Evolutionary conservation across 2,888 invertebrate species (phyloP).

Genomic region (Dolomedes plantarius): DNA sequence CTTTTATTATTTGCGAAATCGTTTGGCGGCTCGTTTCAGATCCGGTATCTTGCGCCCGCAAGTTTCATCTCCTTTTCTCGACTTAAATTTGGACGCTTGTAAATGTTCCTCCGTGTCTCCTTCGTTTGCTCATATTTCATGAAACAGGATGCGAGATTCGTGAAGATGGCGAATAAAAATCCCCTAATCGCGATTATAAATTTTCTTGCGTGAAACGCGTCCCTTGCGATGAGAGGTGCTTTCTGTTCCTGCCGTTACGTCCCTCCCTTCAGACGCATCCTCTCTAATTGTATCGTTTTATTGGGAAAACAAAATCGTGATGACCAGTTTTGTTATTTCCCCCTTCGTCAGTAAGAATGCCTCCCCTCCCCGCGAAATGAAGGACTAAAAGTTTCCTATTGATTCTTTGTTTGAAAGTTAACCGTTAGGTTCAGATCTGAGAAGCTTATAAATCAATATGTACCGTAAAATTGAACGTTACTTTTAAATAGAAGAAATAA

Average conservation of each 20-base stretch:
- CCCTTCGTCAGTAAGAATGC: neutral
- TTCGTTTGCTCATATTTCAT: conserved; percentile 12
- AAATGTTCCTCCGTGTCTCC: neutral
- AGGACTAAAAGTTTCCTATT: too few relatives aligned
- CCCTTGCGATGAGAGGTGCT: conserved; percentile 1
- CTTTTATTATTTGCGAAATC: conserved; percentile 29
- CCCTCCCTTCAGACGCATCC: neutral
- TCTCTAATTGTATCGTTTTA: neutral
- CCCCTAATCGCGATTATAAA: conserved; percentile 26
- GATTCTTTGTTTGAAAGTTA: too few relatives aligned
- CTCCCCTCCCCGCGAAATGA: too few relatives aligned
- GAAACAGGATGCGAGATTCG: conserved; percentile 41
- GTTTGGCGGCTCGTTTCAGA: conserved; percentile 31
- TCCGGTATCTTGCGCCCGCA: conserved; percentile 12
- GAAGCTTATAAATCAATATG: too few relatives aligned
- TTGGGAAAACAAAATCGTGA: neutral
- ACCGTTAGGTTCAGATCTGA: too few relatives aligned
- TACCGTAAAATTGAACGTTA: too few relatives aligned
- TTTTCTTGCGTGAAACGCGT: conserved; percentile 18
- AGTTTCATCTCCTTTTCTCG: neutral
- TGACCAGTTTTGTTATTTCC: neutral
- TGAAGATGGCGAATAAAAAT: conserved; percentile 34
- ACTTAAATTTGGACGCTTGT: neutral
- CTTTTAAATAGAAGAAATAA: too few relatives aligned
- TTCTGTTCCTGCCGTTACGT: neutral